Evolutionary conservation across 2,797 vertebrate genomes (phyloP), one percentile per base, ranked within the genome.

Genomic region (Graptemys geographica): DNA sequence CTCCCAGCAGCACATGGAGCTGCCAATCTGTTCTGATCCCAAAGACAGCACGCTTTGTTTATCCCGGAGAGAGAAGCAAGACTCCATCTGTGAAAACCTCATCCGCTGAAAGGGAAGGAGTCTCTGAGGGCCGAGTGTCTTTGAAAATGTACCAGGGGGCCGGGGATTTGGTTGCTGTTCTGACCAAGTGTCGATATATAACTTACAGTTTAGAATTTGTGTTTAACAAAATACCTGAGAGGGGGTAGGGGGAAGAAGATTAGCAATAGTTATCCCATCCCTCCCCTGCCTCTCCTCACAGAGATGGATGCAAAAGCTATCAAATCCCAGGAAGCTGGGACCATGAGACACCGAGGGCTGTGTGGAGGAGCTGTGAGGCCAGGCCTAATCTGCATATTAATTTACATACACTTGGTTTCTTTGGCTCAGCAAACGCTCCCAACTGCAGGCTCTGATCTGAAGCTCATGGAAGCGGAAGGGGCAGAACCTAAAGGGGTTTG

Each of bases 341-440:
- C 23, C 76, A 28, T 90, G 84, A 28, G 65, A 52, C 4, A 1
- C 5, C 2, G 62, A 69, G 0, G 0, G 15, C 1, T 13, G 51
- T 53, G 18, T 21, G 21, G 51, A 80, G 33, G 19, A 53, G 16
- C 41, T 41, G 15, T 31, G 53, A 15, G 33, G 81, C 56, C 3
- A 3, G 0, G 0, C 0, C 55, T 5, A 21, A 62, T 12, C 53
- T 47, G 13, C 56, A 1, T 0, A 0, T 44, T 19, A 15, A 4
- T 90, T 91, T 82, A 6, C 47, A 15, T 8, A 7, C 3, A 1
- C 44, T 53, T 3, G 0, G 23, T 55, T 55, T 55, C 55, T 55
- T 55, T 55, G 55, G 23, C 10, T 55, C 55, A 55, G 55, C 18
- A 19, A 62, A 51, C 31, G 49, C 44, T 7, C 59, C 37, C 19